Evolutionary conservation across 2,888 invertebrate species (phyloP).

Genomic region (Microplitis manilae): DNA sequence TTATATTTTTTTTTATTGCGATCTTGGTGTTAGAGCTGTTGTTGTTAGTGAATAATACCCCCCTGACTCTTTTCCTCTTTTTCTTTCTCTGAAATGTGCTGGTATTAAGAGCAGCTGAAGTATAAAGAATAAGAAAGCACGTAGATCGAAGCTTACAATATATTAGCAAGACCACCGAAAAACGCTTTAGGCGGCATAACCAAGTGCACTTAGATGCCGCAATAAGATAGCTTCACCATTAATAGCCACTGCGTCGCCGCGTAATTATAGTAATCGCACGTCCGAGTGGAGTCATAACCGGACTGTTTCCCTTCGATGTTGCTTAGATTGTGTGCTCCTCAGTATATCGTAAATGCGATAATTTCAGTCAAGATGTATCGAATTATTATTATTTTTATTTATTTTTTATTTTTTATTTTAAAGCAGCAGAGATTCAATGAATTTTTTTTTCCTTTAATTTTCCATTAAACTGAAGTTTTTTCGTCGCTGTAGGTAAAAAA

Average conservation of each 20-base stretch:
- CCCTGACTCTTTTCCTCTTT: neutral
- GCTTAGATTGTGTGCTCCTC: slow-evolving; percentile 29
- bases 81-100: neutral
- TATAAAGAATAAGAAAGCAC: neutral
- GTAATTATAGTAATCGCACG: slow-evolving; percentile 64
- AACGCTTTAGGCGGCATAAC: slow-evolving; percentile 44
- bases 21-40: neutral
- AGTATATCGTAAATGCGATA: slow-evolving; percentile 33
- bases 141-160: neutral
- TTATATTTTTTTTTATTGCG: neutral
- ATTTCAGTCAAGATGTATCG: slow-evolving; percentile 31
- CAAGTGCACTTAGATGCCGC: slow-evolving; percentile 64
- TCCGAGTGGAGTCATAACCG: slow-evolving; percentile 61
- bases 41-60: neutral
- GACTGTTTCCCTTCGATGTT: slow-evolving; percentile 40
- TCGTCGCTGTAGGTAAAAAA: neutral
- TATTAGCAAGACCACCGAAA: slow-evolving; percentile 44
- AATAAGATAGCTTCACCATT: slow-evolving; percentile 63
- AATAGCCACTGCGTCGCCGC: slow-evolving; percentile 63
- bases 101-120: neutral
- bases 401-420: slow-evolving; percentile 1
- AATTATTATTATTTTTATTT: slow-evolving; percentile 7
- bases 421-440: neutral
- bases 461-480: slow-evolving; percentile 23
- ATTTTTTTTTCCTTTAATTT: slow-evolving; percentile 14